phyloP scores from a whole-genome alignment of 2,113 vertebrate genomes.

The Aphyosemion australe region DNA sequence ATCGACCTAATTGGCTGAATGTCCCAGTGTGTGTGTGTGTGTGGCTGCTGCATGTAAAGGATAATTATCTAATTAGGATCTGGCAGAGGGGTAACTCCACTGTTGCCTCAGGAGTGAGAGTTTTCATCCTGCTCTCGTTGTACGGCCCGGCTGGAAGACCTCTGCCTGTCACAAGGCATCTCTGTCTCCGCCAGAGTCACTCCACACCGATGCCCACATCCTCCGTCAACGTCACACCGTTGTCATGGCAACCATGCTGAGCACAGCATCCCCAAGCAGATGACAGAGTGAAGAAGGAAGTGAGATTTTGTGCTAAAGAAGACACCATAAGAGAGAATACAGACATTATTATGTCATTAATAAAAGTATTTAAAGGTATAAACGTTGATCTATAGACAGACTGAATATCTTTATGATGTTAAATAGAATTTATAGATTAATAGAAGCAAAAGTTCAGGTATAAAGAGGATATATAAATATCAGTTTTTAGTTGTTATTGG shows the following conservation, averaged over 20 bases:
- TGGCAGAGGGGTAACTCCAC: constrained; percentile 24
- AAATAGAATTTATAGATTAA: no score
- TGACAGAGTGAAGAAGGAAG: constrained; percentile 45
- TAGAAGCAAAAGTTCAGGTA: no score
- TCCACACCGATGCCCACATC: constrained; percentile 54
- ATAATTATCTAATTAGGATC: constrained; percentile 26
- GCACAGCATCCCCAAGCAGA: constrained; percentile 63
- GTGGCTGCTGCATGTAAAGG: constrained; percentile 1
- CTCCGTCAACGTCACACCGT: constrained; percentile 63
- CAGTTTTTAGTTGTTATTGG: no score
- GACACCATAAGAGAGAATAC: background rate
- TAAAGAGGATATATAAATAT: no score
- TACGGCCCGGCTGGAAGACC: constrained; percentile 50
- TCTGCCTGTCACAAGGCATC: constrained; percentile 54
- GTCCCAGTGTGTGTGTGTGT: background rate
- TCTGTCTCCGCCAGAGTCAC: constrained; percentile 67
- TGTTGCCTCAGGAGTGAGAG: constrained; percentile 1
- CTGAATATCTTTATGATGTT: no score
- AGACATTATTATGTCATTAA: no score
- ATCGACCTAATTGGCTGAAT: constrained; percentile 3
- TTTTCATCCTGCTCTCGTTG: background rate
- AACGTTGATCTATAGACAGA: no score
- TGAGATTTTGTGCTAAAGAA: background rate
- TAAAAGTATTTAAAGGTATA: no score
- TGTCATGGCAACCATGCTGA: constrained; percentile 67